phyloP scores from a whole-genome alignment of 2,113 vertebrate species.

The Tyrannus savana region DNA sequence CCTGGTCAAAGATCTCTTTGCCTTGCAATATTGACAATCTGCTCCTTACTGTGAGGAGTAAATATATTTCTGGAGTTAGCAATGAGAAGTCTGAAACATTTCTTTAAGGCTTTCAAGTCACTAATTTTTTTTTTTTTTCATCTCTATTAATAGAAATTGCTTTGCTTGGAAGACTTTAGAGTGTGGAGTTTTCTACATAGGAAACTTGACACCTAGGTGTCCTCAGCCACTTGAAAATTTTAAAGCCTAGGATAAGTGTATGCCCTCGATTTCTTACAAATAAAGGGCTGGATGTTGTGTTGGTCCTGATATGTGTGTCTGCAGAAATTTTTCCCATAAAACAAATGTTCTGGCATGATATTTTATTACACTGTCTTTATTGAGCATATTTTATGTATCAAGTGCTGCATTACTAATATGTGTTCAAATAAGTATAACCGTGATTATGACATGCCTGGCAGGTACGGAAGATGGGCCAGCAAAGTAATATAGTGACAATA shows the following conservation, averaged over 20 bases:
- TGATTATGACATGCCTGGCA: not conserved
- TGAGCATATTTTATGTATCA: not conserved
- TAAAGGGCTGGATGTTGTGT: not conserved
- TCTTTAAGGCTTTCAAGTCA: not conserved
- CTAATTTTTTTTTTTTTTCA: not conserved
- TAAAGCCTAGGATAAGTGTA: not conserved
- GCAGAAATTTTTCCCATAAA: not conserved
- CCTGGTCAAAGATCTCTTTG: not conserved
- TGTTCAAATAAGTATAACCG: not conserved
- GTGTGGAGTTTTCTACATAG: not conserved
- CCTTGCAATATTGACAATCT: not conserved
- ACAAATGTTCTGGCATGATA: not conserved
- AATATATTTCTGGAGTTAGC: not conserved
- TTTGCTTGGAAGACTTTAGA: not conserved
- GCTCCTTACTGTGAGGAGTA: not conserved
- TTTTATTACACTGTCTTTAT: not conserved
- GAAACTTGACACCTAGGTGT: not conserved
- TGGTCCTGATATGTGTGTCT: not conserved
- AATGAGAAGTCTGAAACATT: not conserved
- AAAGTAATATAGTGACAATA: not conserved
- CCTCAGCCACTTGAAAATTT: not conserved
- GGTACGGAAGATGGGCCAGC: not conserved
- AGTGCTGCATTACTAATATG: not conserved
- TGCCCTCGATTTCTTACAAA: not conserved
- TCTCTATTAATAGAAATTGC: not conserved